Evolutionary conservation across 2,113 vertebrate genomes (phyloP).

Genomic region (Picathartes gymnocephalus): DNA sequence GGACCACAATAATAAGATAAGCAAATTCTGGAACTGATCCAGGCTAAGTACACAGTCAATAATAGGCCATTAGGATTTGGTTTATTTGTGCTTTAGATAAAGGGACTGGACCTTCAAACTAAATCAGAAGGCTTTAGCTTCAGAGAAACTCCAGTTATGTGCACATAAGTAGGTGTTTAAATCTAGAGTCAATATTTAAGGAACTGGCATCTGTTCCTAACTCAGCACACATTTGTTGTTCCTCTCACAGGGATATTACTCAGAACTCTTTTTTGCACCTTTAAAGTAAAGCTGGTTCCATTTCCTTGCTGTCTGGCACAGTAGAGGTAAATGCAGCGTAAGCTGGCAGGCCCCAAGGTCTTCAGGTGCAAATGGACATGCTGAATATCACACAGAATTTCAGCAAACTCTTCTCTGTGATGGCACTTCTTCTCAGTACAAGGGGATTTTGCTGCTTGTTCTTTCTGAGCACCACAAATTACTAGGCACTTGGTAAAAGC

Average conservation of each 20-base stretch:
- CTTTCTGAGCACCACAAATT: neutral
- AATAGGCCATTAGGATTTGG: neutral
- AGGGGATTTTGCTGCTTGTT: neutral
- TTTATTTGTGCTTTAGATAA: conserved; percentile 8
- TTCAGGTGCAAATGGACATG: neutral
- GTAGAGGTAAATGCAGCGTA: neutral
- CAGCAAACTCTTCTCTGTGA: neutral
- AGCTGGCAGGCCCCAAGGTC: neutral
- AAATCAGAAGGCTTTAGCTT: neutral
- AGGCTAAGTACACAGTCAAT: neutral
- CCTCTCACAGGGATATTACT: neutral
- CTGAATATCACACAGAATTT: neutral
- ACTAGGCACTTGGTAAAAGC: neutral
- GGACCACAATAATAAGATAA: neutral
- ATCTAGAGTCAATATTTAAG: neutral
- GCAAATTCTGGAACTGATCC: neutral
- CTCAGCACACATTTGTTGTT: neutral
- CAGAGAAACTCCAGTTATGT: neutral
- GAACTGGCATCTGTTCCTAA: neutral
- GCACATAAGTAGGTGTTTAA: neutral
- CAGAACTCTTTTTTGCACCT: neutral
- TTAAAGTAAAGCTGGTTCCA: neutral
- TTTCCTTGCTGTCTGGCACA: neutral
- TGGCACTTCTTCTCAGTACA: neutral
- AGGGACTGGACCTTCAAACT: neutral